These are phyloP conservation scores for Neotoma lepida DNA, from an alignment of 2,113 vertebrate species.

Conservation along the genomic window DNA sequence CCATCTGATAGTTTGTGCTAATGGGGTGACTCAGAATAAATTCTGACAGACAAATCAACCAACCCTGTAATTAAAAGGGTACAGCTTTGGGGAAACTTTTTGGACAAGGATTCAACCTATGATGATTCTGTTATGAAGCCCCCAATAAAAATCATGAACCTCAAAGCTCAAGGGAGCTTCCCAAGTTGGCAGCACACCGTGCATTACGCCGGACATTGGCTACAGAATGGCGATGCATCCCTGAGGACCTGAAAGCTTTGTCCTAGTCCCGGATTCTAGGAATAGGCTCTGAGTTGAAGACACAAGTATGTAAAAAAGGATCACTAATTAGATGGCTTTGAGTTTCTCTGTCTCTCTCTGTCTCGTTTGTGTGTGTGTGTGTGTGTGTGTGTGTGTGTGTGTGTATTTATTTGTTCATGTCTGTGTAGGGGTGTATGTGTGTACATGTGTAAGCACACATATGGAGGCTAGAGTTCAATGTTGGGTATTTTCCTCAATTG, in stretches of 20 bases:
- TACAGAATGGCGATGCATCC: not conserved
- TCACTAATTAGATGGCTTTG: constrained; percentile 10
- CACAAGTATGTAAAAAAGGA: constrained; percentile 30
- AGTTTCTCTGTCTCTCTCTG: not conserved
- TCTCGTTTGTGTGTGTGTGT: not conserved
- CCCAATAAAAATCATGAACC: not conserved
- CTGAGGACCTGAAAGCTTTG: not conserved
- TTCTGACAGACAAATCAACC: not conserved
- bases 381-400: not conserved
- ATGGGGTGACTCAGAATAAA: not conserved
- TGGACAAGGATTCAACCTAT: not conserved
- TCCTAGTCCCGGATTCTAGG: not conserved
- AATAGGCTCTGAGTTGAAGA: not conserved
- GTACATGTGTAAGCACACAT: not conserved
- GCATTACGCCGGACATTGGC: not conserved
- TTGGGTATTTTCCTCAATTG: not conserved
- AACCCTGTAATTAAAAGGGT: not conserved
- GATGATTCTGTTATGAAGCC: not conserved
- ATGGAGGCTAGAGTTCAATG: not conserved
- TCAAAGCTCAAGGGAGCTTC: not conserved
- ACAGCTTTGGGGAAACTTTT: not conserved
- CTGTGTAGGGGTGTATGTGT: too few relatives aligned
- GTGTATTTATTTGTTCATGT: not conserved
- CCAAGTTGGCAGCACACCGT: not conserved
- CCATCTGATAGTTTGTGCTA: not conserved